Conservation (phyloP, 2,888 invertebrate species). For the Heliconius hortense region DNA sequence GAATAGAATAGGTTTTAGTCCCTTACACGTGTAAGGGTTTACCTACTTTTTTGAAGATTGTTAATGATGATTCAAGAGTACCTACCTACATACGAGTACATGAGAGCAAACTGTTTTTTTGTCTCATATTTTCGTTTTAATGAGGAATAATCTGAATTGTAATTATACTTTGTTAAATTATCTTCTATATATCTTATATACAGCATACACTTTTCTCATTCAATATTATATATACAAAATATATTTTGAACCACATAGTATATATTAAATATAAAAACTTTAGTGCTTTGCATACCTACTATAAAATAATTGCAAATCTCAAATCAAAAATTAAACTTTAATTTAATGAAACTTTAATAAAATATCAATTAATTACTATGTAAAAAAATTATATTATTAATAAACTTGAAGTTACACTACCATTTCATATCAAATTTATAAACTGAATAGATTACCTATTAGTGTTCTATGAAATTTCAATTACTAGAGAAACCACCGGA, state of each 20-base stretch:
- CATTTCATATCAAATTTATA: background rate
- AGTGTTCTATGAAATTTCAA: constrained; percentile 37
- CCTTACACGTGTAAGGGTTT: constrained; percentile 17
- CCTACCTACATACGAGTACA: background rate
- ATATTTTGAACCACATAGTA: too few relatives aligned
- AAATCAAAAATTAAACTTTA: too few relatives aligned
- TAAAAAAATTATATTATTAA: too few relatives aligned
- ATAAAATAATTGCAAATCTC: too few relatives aligned
- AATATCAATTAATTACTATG: too few relatives aligned
- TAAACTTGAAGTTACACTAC: too few relatives aligned
- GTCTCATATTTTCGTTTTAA: background rate
- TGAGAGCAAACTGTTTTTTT: background rate
- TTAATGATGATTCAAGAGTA: constrained; percentile 6
- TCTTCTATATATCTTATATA: background rate
- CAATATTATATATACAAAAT: background rate
- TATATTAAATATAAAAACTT: too few relatives aligned
- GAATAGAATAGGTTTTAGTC: constrained; percentile 27
- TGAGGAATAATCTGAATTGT: background rate
- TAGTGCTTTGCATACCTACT: too few relatives aligned
- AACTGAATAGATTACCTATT: background rate
- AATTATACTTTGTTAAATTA: background rate
- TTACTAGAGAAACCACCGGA: constrained; percentile 40
- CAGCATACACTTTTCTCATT: background rate
- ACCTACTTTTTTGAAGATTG: constrained; percentile 22
- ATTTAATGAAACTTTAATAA: too few relatives aligned